Evolutionary conservation across 2,888 invertebrate species (phyloP).

Genomic region (Oegoconia quadripuncta): DNA sequence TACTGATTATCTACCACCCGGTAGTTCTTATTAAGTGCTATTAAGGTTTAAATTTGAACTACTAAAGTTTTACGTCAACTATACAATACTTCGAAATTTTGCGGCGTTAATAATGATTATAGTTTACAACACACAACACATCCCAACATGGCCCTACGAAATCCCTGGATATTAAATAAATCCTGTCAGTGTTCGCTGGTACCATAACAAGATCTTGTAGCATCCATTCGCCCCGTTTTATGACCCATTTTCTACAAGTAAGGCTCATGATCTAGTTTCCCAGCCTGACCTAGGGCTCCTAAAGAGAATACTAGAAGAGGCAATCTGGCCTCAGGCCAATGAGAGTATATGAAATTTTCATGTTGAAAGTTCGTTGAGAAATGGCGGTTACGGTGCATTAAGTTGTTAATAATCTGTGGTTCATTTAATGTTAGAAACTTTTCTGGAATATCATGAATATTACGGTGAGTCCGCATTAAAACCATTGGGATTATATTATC

Average conservation of each 20-base stretch:
- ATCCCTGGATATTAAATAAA: background rate
- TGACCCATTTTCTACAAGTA: conserved; percentile 6
- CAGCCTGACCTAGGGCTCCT: conserved; percentile 2
- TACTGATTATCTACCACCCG: too few relatives aligned
- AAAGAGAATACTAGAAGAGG: background rate
- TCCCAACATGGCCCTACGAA: background rate
- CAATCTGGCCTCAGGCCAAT: conserved; percentile 9
- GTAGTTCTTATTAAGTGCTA: too few relatives aligned
- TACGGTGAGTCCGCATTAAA: too few relatives aligned
- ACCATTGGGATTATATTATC: too few relatives aligned
- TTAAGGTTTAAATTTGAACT: too few relatives aligned
- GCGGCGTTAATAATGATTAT: too few relatives aligned
- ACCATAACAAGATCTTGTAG: background rate
- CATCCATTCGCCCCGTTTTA: conserved; percentile 3
- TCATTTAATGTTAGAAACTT: too few relatives aligned
- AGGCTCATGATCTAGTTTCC: conserved; percentile 6
- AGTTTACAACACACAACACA: background rate
- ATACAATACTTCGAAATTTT: too few relatives aligned
- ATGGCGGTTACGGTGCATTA: background rate
- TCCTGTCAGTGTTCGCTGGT: background rate
- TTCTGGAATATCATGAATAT: too few relatives aligned
- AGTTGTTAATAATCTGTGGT: too few relatives aligned
- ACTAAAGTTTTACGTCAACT: too few relatives aligned
- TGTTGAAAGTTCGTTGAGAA: background rate
- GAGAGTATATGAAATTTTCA: conserved; percentile 7